phyloP scores from a whole-genome alignment of 2,113 vertebrate genomes.

The Larimichthys polyactis region DNA sequence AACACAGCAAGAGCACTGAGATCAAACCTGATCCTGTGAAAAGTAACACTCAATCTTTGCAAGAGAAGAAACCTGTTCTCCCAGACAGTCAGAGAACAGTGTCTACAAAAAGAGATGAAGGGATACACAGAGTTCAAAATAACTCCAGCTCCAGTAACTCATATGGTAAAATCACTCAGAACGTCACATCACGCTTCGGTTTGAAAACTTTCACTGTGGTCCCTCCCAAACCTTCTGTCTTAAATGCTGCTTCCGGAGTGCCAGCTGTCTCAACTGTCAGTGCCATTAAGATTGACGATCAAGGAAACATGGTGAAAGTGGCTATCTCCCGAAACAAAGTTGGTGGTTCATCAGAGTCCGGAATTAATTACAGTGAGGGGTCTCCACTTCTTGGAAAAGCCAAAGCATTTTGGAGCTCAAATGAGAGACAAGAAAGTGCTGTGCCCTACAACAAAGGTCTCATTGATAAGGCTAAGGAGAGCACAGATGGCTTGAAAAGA shows the following conservation, averaged over 20 bases:
- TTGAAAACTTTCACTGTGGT: slow-evolving; percentile 94
- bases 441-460: slow-evolving; percentile 38
- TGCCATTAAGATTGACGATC: slow-evolving; percentile 95
- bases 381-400: slow-evolving; percentile 83
- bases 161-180: slow-evolving; percentile 79
- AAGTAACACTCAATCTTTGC: slow-evolving; percentile 9
- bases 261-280: slow-evolving; percentile 75
- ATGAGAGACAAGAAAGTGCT: slow-evolving; percentile 76
- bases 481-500: slow-evolving; percentile 42
- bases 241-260: slow-evolving; percentile 77
- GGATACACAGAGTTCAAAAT: slow-evolving; percentile 47
- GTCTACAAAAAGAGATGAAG: slow-evolving; percentile 41
- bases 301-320: slow-evolving; percentile 90
- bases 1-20: slow-evolving; percentile 17
- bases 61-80: slow-evolving; percentile 47
- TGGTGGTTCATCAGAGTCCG: slow-evolving; percentile 30
- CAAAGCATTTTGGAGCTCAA: slow-evolving; percentile 90
- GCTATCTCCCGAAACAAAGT: slow-evolving; percentile 48
- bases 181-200: slow-evolving; percentile 85
- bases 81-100: slow-evolving; percentile 37
- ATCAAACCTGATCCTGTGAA: slow-evolving; percentile 35
- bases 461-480: slow-evolving; percentile 64
- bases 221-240: slow-evolving; percentile 87
- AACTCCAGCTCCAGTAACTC: slow-evolving; percentile 55
- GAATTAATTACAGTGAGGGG: slow-evolving; percentile 60